These are phyloP conservation scores for Microtus montanus DNA, from an alignment of 2,113 vertebrate species.

Conservation along the genomic window DNA sequence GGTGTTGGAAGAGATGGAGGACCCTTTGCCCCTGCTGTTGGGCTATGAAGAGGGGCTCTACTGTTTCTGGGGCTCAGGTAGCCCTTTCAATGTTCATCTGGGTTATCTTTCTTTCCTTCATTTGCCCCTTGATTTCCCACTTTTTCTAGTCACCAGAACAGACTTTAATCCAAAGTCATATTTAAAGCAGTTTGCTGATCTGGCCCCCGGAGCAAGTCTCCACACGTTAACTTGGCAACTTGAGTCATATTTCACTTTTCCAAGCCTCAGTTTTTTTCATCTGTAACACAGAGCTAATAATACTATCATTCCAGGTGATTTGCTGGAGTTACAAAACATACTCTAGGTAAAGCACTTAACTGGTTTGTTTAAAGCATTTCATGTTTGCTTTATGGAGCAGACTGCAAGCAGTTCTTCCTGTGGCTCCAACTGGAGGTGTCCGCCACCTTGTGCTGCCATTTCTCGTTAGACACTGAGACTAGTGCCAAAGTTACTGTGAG, in stretches of 20 bases:
- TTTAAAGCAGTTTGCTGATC: background rate
- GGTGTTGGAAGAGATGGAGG: background rate
- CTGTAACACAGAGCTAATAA: background rate
- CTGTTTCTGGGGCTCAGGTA: background rate
- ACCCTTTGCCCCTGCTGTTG: background rate
- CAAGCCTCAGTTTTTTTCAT: conserved; percentile 23
- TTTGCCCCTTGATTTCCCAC: background rate
- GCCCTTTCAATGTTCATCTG: background rate
- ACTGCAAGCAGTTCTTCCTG: background rate
- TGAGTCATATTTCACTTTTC: background rate
- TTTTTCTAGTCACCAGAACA: background rate
- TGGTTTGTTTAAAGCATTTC: background rate
- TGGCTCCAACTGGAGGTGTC: background rate
- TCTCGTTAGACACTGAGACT: background rate
- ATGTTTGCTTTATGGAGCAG: background rate
- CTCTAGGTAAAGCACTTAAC: background rate
- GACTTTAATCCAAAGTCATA: background rate
- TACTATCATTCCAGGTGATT: background rate
- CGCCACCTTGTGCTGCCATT: background rate
- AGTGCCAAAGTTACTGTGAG: background rate
- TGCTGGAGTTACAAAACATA: background rate
- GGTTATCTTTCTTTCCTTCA: background rate
- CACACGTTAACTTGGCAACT: background rate
- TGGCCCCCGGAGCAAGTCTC: background rate
- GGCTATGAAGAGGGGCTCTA: background rate